A percentile compares a stretch with the other conserved stretches of the same genome.
These are phyloP conservation scores for Fundulus diaphanus DNA, from an alignment of 2,797 vertebrate genomes.

Conservation along the genomic window DNA sequence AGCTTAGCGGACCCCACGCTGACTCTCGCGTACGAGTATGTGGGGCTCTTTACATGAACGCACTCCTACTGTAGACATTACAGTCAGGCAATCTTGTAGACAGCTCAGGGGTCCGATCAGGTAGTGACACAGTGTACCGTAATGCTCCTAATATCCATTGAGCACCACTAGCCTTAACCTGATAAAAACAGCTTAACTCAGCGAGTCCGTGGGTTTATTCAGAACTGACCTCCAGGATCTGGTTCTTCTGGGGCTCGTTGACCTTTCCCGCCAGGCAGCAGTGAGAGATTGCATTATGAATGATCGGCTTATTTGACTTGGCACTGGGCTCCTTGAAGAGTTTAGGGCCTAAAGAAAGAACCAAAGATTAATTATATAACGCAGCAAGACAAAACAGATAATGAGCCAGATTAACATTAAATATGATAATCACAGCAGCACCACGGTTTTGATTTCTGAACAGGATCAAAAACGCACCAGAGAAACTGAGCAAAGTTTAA, in stretches of 20 bases:
- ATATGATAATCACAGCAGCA: background rate
- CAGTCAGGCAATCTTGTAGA: too few species aligned
- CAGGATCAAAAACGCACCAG: background rate
- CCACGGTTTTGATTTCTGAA: background rate
- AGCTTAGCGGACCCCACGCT: too few species aligned
- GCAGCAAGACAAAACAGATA: background rate
- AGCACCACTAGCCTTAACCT: too few species aligned
- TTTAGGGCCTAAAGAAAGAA: constrained; percentile 87
- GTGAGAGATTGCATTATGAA: constrained; percentile 96
- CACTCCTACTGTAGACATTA: too few species aligned
- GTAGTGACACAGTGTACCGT: too few species aligned
- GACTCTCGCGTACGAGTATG: too few species aligned
- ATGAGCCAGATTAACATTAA: background rate
- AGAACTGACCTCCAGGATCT: constrained; percentile 90
- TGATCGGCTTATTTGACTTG: constrained; percentile 97
- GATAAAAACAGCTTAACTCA: background rate
- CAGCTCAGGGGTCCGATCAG: too few species aligned
- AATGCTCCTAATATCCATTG: too few species aligned
- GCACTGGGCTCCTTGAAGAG: constrained; percentile 97
- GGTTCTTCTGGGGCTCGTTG: constrained; percentile 95
- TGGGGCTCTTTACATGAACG: too few species aligned
- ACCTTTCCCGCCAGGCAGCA: constrained; percentile 98
- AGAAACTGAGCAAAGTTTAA: background rate
- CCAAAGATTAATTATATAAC: background rate
- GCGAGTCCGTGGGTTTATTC: background rate